phyloP scores from a whole-genome alignment of 1,140 invertebrate genomes.

The Musca vetustissima region DNA sequence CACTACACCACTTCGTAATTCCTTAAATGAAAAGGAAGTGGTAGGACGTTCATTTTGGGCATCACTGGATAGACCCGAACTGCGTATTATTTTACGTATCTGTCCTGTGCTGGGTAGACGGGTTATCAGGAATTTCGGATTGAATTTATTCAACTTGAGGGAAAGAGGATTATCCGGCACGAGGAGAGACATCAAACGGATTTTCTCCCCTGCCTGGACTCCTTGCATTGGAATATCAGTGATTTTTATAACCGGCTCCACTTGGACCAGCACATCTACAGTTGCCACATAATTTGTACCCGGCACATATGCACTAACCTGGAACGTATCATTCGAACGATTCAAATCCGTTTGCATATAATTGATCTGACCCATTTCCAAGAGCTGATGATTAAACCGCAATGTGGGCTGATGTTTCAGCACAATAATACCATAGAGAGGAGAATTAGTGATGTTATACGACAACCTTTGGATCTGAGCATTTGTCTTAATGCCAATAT shows the following conservation, averaged over 20 bases:
- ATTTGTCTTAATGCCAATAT: conserved; percentile 82
- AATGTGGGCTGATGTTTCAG: conserved; percentile 67
- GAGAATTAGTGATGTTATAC: conserved; percentile 76
- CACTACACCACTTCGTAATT: conserved; percentile 79
- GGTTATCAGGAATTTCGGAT: conserved; percentile 78
- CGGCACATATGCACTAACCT: conserved; percentile 67
- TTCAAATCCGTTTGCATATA: conserved; percentile 91
- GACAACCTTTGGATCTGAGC: conserved; percentile 72
- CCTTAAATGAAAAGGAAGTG: conserved; percentile 79
- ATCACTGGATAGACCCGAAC: conserved; percentile 65
- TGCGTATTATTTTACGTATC: conserved; percentile 78
- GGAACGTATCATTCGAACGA: conserved; percentile 80
- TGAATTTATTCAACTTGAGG: conserved; percentile 79
- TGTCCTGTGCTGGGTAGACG: conserved; percentile 74
- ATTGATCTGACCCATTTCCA: conserved; percentile 73
- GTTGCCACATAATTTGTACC: conserved; percentile 60
- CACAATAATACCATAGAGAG: conserved; percentile 76
- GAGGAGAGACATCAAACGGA: conserved; percentile 38
- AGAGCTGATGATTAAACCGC: conserved; percentile 76
- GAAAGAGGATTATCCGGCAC: conserved; percentile 81
- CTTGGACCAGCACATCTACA: conserved; percentile 72
- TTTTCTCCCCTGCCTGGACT: conserved; percentile 38
- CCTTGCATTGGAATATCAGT: conserved; percentile 59
- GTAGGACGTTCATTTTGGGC: conserved; percentile 71
- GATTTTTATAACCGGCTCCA: conserved; percentile 70